A percentile compares a stretch with the other conserved stretches of the same genome.
phyloP scores from a whole-genome alignment of 2,888 invertebrate species.

The Pyralis farinalis region DNA sequence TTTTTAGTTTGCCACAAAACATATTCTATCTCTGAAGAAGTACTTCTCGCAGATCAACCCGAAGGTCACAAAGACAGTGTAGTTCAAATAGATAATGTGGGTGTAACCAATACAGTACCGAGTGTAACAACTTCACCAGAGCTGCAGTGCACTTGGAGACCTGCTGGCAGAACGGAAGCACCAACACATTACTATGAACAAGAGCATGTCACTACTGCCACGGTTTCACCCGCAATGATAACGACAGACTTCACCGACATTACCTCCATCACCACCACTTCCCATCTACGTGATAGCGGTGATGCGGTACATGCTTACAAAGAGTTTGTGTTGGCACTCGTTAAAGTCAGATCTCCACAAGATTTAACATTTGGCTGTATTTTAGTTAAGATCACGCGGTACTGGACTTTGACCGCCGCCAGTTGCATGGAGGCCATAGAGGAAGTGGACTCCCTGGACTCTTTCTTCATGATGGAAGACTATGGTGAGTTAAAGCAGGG shows the following conservation, averaged over 20 bases:
- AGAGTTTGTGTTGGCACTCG: constrained; percentile 42
- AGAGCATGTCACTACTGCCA: not conserved
- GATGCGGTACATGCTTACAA: constrained; percentile 25
- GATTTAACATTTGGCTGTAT: constrained; percentile 56
- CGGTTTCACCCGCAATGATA: not conserved
- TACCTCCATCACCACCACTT: not conserved
- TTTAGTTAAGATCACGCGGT: constrained; percentile 43
- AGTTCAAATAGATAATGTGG: no score
- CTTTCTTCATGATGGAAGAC: constrained; percentile 50
- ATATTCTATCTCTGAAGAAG: not conserved
- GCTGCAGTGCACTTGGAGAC: constrained; percentile 53
- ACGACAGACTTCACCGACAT: not conserved
- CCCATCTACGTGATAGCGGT: constrained; percentile 26
- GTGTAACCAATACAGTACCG: not conserved
- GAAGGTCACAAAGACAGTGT: no score
- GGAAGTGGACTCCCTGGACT: constrained; percentile 53
- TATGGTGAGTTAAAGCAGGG: constrained; percentile 32
- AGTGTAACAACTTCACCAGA: constrained; percentile 19
- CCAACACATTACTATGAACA: constrained; percentile 36
- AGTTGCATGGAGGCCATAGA: constrained; percentile 62
- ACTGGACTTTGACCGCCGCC: constrained; percentile 60
- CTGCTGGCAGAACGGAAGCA: constrained; percentile 44
- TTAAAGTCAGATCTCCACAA: constrained; percentile 41
- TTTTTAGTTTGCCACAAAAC: constrained; percentile 37
- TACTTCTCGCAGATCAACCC: no score